A percentile compares a stretch with the other conserved stretches of the same genome.
Conservation (phyloP, 2,888 invertebrate species). For the Drosophila prostipennis region DNA sequence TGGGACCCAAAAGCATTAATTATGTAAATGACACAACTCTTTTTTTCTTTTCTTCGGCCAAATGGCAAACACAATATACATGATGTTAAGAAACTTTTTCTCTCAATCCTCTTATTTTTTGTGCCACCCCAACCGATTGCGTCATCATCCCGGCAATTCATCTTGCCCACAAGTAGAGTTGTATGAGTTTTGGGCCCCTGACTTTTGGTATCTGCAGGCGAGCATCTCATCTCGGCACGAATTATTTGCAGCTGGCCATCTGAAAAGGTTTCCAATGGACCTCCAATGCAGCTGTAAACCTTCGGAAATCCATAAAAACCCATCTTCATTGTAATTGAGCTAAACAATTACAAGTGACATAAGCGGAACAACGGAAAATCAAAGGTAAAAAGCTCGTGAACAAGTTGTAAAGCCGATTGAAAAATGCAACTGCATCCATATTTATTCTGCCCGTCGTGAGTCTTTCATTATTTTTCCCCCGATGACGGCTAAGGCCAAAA, state of each 20-base stretch:
- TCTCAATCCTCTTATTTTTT: slow-evolving; percentile 16
- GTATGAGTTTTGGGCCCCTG: slow-evolving; percentile 19
- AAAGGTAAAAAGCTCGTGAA: slow-evolving; percentile 7
- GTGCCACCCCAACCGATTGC: slow-evolving; percentile 37
- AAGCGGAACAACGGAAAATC: slow-evolving; percentile 52
- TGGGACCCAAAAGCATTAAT: slow-evolving; percentile 41
- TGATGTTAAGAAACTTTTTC: slow-evolving; percentile 29
- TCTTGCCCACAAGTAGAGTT: slow-evolving; percentile 29
- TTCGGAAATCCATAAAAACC: slow-evolving; percentile 53
- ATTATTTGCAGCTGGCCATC: slow-evolving; percentile 35
- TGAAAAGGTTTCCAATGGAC: slow-evolving; percentile 56
- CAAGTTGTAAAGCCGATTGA: slow-evolving; percentile 9
- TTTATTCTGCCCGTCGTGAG: slow-evolving; percentile 45
- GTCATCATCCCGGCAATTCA: slow-evolving; percentile 53
- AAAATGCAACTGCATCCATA: slow-evolving; percentile 31
- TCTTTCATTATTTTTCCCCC: slow-evolving; percentile 17
- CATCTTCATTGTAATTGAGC: slow-evolving; percentile 31
- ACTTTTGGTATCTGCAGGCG: slow-evolving; percentile 49
- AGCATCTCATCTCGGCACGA: slow-evolving; percentile 72
- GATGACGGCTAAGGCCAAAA: slow-evolving; percentile 44
- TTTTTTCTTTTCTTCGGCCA: slow-evolving; percentile 44
- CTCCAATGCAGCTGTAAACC: slow-evolving; percentile 42
- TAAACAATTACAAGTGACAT: slow-evolving; percentile 49
- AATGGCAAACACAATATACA: slow-evolving; percentile 28
- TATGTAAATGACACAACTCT: slow-evolving; percentile 59